phyloP scores from a whole-genome alignment of 2,888 invertebrate genomes.

The Abrostola triplasia region DNA sequence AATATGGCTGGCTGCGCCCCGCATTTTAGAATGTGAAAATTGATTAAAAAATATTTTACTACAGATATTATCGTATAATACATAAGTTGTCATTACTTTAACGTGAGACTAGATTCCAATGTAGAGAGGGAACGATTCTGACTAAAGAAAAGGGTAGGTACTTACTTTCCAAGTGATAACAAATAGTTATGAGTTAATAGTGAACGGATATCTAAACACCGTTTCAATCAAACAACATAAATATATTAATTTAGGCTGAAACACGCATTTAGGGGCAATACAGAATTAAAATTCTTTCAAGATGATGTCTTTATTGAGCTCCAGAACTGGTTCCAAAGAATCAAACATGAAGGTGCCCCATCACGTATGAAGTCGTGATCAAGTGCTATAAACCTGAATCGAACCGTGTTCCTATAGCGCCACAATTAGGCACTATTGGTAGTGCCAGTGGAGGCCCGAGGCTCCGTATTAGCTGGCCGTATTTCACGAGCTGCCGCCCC shows the following conservation, averaged over 20 bases:
- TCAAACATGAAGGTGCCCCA: slow-evolving; percentile 38
- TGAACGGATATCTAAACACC: no score
- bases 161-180: no score
- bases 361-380: slow-evolving; percentile 53
- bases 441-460: slow-evolving; percentile 61
- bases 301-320: slow-evolving; percentile 19
- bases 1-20: no score
- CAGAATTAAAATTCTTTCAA: slow-evolving; percentile 8
- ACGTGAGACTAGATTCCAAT: no score
- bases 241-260: not conserved
- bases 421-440: slow-evolving; percentile 74
- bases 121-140: no score
- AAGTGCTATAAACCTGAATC: slow-evolving; percentile 51
- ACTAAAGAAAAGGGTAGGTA: no score
- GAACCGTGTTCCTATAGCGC: slow-evolving; percentile 70
- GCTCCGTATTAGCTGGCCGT: slow-evolving; percentile 84
- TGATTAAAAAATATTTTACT: no score
- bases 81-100: no score
- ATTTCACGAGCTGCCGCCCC: slow-evolving; percentile 84
- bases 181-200: no score
- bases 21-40: no score
- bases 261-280: slow-evolving; percentile 4
- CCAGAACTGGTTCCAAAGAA: slow-evolving; percentile 23
- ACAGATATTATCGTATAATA: no score
- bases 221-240: not conserved